Conservation (phyloP, 2,888 invertebrate genomes). For the Lydus trimaculatus region DNA sequence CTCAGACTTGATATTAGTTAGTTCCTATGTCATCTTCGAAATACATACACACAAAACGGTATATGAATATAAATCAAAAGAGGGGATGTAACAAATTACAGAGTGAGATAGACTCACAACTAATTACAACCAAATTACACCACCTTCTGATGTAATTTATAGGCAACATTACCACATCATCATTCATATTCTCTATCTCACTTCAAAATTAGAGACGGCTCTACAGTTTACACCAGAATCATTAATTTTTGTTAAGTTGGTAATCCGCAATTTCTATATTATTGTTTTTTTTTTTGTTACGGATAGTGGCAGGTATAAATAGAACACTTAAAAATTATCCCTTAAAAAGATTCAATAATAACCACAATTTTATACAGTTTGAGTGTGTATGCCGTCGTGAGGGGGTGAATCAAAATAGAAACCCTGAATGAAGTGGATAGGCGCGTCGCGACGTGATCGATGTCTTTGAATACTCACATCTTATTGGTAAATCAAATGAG, state of each 20-base stretch:
- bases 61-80: background rate
- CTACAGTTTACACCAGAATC: too few species aligned
- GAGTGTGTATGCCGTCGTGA: background rate
- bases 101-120: conserved; percentile 37
- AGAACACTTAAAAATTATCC: too few species aligned
- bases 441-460: conserved; percentile 51
- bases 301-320: too few species aligned
- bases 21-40: conserved; percentile 8
- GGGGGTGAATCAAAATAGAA: background rate
- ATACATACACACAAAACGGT: conserved; percentile 7
- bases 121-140: conserved; percentile 42
- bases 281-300: too few species aligned
- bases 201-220: background rate
- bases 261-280: too few species aligned
- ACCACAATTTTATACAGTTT: too few species aligned
- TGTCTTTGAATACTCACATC: conserved; percentile 39
- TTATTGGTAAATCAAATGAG: conserved; percentile 41
- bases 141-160: conserved; percentile 55
- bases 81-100: background rate
- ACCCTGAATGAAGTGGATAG: background rate
- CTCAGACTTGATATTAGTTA: conserved; percentile 46
- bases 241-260: background rate
- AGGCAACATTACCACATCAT: conserved; percentile 43
- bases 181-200: conserved; percentile 17
- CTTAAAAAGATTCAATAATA: too few species aligned